These are phyloP conservation scores for Dryobates pubescens DNA, from an alignment of 2,797 vertebrate species.

Conservation along the genomic window DNA sequence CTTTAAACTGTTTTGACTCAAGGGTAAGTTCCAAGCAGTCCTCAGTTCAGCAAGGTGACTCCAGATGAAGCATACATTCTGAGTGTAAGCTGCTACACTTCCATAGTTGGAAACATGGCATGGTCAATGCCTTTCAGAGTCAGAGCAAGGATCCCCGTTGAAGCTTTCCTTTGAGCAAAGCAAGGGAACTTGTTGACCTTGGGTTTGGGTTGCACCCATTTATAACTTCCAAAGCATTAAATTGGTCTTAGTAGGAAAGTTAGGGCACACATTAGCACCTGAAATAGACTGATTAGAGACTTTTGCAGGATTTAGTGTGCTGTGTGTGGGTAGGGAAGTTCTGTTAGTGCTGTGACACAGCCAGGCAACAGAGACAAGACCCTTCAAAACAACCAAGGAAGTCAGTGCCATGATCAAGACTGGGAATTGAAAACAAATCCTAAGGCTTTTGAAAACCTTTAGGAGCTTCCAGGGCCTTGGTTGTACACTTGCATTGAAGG, in stretches of 20 bases:
- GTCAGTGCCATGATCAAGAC: not conserved
- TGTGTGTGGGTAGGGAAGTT: not conserved
- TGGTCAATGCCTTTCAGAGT: not conserved
- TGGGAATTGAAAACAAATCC: not conserved
- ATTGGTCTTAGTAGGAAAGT: not conserved
- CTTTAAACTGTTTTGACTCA: not conserved
- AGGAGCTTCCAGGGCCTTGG: not conserved
- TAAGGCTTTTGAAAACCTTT: not conserved
- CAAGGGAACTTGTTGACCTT: not conserved
- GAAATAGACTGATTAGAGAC: not conserved
- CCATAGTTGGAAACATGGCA: not conserved
- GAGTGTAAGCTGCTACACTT: not conserved
- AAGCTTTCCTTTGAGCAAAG: not conserved
- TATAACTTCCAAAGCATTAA: not conserved
- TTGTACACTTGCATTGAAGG: fast-evolving
- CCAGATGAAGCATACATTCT: not conserved
- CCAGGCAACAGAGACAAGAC: not conserved
- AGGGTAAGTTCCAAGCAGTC: not conserved
- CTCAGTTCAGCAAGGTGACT: not conserved
- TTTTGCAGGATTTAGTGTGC: not conserved
- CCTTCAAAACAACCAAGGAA: not conserved
- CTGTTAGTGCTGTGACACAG: fast-evolving
- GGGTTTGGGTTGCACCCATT: not conserved
- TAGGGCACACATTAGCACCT: no score
- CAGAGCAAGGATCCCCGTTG: not conserved